Base-by-base conservation (phyloP, 2,888 invertebrate species). In the Pandemis cinnamomeana region DNA sequence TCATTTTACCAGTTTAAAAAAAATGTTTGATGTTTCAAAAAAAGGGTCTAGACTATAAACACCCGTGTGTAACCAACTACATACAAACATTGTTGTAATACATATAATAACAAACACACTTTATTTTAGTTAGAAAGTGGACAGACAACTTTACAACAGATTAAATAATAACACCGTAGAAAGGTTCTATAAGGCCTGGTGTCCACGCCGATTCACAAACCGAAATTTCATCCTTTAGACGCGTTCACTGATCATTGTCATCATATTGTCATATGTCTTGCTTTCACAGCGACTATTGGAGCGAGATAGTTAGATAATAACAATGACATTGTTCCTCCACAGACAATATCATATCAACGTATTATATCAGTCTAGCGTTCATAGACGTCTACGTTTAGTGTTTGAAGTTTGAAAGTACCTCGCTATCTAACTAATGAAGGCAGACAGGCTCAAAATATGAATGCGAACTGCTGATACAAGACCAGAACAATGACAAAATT, bases 321-420 rank as follows among this genome's bases (percentile, higher is more conserved):
- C 55, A 55, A 55, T 55, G 55, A 55, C 55, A 55, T 55, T 55
- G 55, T 55, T 55, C 55, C 20, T 15, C 2, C 20, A 55, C 55
- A 15, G 55, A 15, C 55, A 55, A 55, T 20, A 55, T 20, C 55
- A 7, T 15, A 36, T 20, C 20, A 20, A 20, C 20, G n/a, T 51
- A 51, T 51, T n/a, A 20, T n/a, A n/a, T n/a, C 53, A 53, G 20
- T 8, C 55, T 55, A 51, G 55, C 20, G 13, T 55, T 20, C 55
- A 48, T 10, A 2, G n/a, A n/a, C 51, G 51, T 51, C 51, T 13
- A n/a, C 11, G 46, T 46, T 51, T n/a, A 51, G 51, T 51, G 51
- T 51, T 51, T 51, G n/a, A 51, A n/a, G 51, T n/a, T 51, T n/a
- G 51, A 51, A 13, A 51, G n/a, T 6, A 5, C 10, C 13, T 48